phyloP scores from a whole-genome alignment of 2,888 invertebrate genomes.

The Exocentrus adspersus region DNA sequence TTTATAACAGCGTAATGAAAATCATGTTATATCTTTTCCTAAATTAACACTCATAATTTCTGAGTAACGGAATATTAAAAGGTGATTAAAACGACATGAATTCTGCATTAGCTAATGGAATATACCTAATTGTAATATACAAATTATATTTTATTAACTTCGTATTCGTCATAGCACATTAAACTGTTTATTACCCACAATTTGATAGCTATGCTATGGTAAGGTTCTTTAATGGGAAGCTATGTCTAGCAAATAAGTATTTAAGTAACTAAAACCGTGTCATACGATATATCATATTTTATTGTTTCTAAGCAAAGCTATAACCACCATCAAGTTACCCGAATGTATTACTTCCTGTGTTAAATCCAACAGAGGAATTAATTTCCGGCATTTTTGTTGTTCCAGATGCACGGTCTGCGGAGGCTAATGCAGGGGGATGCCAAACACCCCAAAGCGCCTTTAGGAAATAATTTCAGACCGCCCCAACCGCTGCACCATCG shows the following conservation, averaged over 20 bases:
- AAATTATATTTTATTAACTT: slow-evolving; percentile 10
- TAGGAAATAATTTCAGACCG: slow-evolving; percentile 95
- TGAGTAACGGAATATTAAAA: slow-evolving; percentile 3
- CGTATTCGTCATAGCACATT: not conserved
- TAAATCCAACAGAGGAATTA: not conserved
- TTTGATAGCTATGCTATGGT: too few relatives aligned
- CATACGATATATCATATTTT: too few relatives aligned
- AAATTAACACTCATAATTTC: slow-evolving; percentile 10
- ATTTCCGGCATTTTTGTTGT: slow-evolving; percentile 40
- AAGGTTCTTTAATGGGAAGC: too few relatives aligned
- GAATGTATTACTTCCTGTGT: not conserved
- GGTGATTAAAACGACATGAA: slow-evolving; percentile 12
- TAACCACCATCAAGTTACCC: too few relatives aligned
- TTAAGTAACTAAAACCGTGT: too few relatives aligned
- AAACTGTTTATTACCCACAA: slow-evolving; percentile 17
- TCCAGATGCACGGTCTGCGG: slow-evolving; percentile 82
- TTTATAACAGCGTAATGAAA: too few relatives aligned
- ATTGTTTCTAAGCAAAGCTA: too few relatives aligned
- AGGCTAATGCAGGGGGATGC: slow-evolving; percentile 90
- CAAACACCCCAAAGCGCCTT: slow-evolving; percentile 86
- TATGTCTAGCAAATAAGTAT: too few relatives aligned
- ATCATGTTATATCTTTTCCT: not conserved
- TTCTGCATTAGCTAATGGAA: slow-evolving; percentile 22
- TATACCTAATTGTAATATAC: slow-evolving; percentile 12
- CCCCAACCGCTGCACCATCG: slow-evolving; percentile 93